Evolutionary conservation across 2,797 vertebrate species (phyloP), one percentile per base, ranked within the genome.

Genomic region (Jordanella pulchra): DNA sequence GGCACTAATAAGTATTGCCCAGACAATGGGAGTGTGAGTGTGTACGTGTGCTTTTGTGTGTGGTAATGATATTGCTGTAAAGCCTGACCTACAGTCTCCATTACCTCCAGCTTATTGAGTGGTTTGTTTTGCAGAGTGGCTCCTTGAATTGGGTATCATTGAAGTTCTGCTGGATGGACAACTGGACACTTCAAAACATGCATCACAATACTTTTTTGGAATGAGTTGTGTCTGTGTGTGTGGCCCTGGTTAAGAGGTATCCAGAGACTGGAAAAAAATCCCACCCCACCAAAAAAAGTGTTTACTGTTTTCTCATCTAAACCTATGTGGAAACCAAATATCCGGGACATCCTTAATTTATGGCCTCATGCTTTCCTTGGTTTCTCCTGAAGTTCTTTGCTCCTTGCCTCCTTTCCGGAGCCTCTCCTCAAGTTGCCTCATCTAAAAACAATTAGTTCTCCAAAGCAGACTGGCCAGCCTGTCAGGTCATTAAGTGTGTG

Each of bases 381-480:
- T 72, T 74, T 80, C 82, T 86, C 84, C 84, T 73, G 81, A 1
- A 0, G 42, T 66, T 74, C 81, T 86, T 71, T 75, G 44, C 89
- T 85, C 71, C 79, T 44, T n/a, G 70, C 87, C 89, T 91, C 89
- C 76, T 89, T 94, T 92, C 92, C 93, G 93, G 90, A 89, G 87
- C 84, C 73, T 89, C 91, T 91, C 90, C 86, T 93, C 84, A 79
- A 76, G 73, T 92, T 83, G 87, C 90, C 88, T 93, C 89, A 94
- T 96, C 95, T 93, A 94, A 94, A 94, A 94, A 94, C 93, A 94
- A 94, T 94, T 94, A 94, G 90, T 92, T 88, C 89, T 89, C 91
- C 89, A 73, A 65, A 84, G 84, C 86, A 77, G 81, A 81, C 74
- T 30, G 77, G 77, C 78, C 76, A 67, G 80, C 75, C 84, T 67